Conservation (phyloP, 1,140 invertebrate species). For the Drosophila insularis region DNA sequence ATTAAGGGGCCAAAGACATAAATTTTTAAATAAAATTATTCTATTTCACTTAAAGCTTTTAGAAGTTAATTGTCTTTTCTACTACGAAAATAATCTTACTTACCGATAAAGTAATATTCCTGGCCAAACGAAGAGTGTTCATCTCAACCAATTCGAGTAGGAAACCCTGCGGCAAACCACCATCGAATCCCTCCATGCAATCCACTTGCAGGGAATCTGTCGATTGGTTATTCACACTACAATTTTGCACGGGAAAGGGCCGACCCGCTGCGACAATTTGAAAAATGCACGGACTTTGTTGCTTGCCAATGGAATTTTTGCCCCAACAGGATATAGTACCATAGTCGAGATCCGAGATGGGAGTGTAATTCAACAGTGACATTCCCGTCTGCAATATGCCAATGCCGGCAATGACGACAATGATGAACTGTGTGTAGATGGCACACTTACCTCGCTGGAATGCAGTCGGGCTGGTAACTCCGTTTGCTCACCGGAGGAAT, state of each 20-base stretch:
- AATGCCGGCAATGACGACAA: slow-evolving; percentile 13
- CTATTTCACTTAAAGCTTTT: too few relatives aligned
- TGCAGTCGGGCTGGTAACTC: slow-evolving; percentile 88
- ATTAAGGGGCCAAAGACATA: too few relatives aligned
- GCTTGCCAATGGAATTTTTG: slow-evolving; percentile 90
- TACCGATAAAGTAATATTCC: slow-evolving; percentile 77
- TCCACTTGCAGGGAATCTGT: slow-evolving; percentile 90
- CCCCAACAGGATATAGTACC: slow-evolving; percentile 93
- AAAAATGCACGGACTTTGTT: slow-evolving; percentile 93
- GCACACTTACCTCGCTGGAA: slow-evolving; percentile 83
- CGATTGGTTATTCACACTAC: slow-evolving; percentile 94
- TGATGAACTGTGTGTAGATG: slow-evolving; percentile 8
- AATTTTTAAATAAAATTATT: too few relatives aligned
- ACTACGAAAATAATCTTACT: slow-evolving; percentile 30
- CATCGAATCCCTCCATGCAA: slow-evolving; percentile 92
- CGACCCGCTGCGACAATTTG: slow-evolving; percentile 90
- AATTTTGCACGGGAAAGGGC: slow-evolving; percentile 93
- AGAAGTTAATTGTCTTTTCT: too few relatives aligned
- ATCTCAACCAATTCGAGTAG: slow-evolving; percentile 89
- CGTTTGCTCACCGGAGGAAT: slow-evolving; percentile 92
- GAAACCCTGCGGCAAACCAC: slow-evolving; percentile 91
- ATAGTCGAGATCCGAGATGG: slow-evolving; percentile 92
- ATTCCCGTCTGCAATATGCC: slow-evolving; percentile 82
- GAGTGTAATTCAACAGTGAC: slow-evolving; percentile 92
- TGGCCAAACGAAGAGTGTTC: slow-evolving; percentile 83